Evolutionary conservation across 2,113 vertebrate species (phyloP).

Genomic region (Bos javanicus): DNA sequence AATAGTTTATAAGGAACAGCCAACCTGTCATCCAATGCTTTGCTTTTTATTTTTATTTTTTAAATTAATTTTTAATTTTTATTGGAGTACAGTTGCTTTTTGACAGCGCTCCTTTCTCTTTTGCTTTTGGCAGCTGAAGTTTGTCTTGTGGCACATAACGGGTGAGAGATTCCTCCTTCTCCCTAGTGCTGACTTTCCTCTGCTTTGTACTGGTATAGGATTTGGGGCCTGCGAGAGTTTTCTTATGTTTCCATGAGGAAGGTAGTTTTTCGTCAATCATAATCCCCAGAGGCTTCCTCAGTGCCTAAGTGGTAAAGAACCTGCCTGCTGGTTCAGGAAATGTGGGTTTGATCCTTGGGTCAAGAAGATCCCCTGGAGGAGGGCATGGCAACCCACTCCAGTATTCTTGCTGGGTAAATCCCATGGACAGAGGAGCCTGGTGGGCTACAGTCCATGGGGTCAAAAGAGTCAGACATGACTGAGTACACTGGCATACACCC

Average conservation of each 20-base stretch:
- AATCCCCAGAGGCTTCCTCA: not conserved
- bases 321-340: not conserved
- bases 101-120: too few species aligned
- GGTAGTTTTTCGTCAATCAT: not conserved
- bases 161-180: not conserved
- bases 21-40: not conserved
- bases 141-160: not conserved
- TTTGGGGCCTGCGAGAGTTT: not conserved
- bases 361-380: not conserved
- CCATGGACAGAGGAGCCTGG: not conserved
- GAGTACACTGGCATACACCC: not conserved
- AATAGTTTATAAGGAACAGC: not conserved
- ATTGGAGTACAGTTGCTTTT: not conserved
- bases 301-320: not conserved
- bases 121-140: not conserved
- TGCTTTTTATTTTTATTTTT: not conserved
- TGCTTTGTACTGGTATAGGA: not conserved
- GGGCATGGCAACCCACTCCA: not conserved
- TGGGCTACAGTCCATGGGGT: not conserved
- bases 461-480: not conserved
- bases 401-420: not conserved
- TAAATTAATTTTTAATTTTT: not conserved
- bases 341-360: not conserved
- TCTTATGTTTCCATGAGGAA: not conserved
- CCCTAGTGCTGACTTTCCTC: not conserved